Conservation (phyloP, 2,113 vertebrate species). For the Nematolebias whitei region DNA sequence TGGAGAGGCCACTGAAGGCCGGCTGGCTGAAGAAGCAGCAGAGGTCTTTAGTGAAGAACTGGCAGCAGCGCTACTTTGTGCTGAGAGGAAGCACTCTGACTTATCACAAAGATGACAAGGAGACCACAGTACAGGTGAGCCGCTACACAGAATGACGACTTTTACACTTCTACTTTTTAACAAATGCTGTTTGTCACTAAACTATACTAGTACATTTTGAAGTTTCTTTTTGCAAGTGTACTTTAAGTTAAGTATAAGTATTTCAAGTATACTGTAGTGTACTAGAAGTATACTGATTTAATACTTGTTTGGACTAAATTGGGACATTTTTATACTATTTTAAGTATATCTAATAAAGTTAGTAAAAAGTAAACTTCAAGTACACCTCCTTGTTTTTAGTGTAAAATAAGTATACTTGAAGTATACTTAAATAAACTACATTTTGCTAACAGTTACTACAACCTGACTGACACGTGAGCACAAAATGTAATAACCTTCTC, state of each 20-base stretch:
- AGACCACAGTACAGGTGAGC: slow-evolving; percentile 86
- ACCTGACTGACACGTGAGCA: background rate
- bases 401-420: too few species aligned
- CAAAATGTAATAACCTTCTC: background rate
- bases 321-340: too few species aligned
- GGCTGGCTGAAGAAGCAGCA: slow-evolving; percentile 97
- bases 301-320: too few species aligned
- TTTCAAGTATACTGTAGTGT: too few species aligned
- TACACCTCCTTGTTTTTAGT: too few species aligned
- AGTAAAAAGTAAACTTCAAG: too few species aligned
- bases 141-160: background rate
- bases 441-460: background rate
- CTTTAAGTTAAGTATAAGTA: too few species aligned
- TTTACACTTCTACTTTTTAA: too few species aligned
- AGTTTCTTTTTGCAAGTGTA: too few species aligned
- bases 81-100: slow-evolving; percentile 86
- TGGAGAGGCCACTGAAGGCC: slow-evolving; percentile 88
- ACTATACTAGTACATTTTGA: background rate
- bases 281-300: too few species aligned
- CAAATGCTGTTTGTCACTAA: background rate
- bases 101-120: slow-evolving; percentile 94
- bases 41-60: slow-evolving; percentile 93
- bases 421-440: too few species aligned
- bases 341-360: too few species aligned
- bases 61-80: slow-evolving; percentile 93